Evolutionary conservation across 2,113 vertebrate genomes (phyloP), one percentile per base, ranked within the genome.

Genomic region (Petroica traversi): DNA sequence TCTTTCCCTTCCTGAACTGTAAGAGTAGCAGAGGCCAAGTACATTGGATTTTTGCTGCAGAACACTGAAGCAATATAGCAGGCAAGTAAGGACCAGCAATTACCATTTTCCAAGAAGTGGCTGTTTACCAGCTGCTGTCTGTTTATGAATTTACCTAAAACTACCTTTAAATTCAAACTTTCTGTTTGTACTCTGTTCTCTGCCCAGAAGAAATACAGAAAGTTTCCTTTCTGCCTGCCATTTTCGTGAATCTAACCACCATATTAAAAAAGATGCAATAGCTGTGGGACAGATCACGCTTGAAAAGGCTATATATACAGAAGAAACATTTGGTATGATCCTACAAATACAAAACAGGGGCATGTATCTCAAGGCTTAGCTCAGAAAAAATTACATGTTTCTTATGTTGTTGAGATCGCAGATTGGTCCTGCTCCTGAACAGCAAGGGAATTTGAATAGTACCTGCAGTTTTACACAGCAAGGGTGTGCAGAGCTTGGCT

Each of bases 361-460:
- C 0, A 2, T n/a, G 6, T 72, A 64, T 28, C 9, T 79, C 8
- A 34, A 11, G 33, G 14, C 29, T 57, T 43, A 76, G 5, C 8
- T 86, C 7, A 12, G 13, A 51, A 11, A 18, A 31, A 4, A 46
- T 85, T 67, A 19, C 12, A 19, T 1, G 1, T 43, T 89, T 36
- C 31, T 57, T 57, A 40, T 5, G 9, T 9, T 1, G 0, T 16
- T 26, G 8, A 11, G 7, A 34, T 45, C 25, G 40, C 0, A 9
- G 40, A 66, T 8, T 41, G 4, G 3, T 57, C 19, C 31, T 71
- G 33, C 22, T 6, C 8, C 17, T 67, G n/a, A 58, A 17, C 7
- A 66, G 25, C n/a, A 71, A 52, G 38, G 29, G 19, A 58, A 58
- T 57, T 63, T 38, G 45, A 81, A 54, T 20, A 28, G 6, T 22